phyloP scores from a whole-genome alignment of 2,113 vertebrate genomes.

The Grus americana region DNA sequence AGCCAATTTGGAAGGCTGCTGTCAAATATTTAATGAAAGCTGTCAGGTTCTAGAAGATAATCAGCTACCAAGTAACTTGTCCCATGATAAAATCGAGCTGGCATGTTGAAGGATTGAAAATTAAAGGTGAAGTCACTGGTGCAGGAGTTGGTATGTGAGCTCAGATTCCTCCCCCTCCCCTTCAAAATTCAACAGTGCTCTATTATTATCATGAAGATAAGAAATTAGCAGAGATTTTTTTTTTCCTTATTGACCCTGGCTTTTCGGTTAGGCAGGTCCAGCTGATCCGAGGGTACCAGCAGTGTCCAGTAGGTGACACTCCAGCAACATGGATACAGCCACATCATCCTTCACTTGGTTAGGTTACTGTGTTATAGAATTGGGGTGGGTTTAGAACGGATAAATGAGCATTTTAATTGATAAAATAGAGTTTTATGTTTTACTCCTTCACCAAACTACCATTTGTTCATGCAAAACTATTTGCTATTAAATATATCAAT shows the following conservation, averaged over 20 bases:
- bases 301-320: background rate
- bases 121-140: background rate
- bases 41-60: background rate
- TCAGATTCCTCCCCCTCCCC: rapidly evolving
- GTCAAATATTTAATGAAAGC: background rate
- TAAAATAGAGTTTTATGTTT: rapidly evolving
- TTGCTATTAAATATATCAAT: background rate
- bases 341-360: rapidly evolving
- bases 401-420: rapidly evolving
- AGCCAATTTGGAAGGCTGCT: background rate
- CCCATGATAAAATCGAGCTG: background rate
- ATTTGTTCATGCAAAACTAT: background rate
- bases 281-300: background rate
- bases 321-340: background rate
- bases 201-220: rapidly evolving
- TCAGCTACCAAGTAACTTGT: background rate
- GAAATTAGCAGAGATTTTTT: background rate
- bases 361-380: rapidly evolving
- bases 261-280: rapidly evolving
- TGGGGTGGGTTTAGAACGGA: rapidly evolving
- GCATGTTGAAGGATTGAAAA: background rate
- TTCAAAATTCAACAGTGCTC: background rate
- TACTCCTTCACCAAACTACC: background rate
- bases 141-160: rapidly evolving
- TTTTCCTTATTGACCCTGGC: background rate